Base-by-base conservation (phyloP, 2,888 invertebrate genomes). In the Diarsia rubi region DNA sequence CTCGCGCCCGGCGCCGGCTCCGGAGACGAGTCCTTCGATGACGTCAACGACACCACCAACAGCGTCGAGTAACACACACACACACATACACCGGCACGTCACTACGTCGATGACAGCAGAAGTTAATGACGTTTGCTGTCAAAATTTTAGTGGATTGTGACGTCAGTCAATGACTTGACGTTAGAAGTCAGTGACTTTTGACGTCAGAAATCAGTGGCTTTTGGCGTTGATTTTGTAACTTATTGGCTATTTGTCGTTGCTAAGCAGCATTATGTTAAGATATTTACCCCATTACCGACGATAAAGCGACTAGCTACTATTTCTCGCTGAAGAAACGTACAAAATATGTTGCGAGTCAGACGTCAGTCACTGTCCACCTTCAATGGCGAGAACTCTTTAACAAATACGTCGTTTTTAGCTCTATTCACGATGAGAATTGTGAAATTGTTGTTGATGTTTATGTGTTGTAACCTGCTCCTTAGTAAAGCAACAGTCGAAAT, bases 21-120 rank as follows among this genome's bases (percentile, higher is more conserved):
- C 63, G 98, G 98, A 14, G 98, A 98, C 93, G 98, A 98, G 93
- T 98, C 98, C 78, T 97, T 97, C 91, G 98, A 98, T 86, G 98
- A 98, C 94, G 97, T 93, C 91, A 96, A 98, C 93, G 98, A 98
- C 91, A 97, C 98, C 88, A 97, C 98, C 93, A 98, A 98, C 93
- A 98, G 98, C 90, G 98, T 98, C 89, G 98, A 98, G 90, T 96
- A 92, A 16, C 72, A 24, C 69, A 21, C 66, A 6, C 66, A 49
- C 37, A 12, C 19, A 47, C 65, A 14, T 64, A 31, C 42, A 16
- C 62, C 16, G 19, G 9, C 64, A 37, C 62, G n/a, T 14, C 66
- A 11, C 42, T 14, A n/a, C 52, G 63, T 45, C 70, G 16, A 1
- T 49, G 4, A 54, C 47, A n/a, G 21, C 66, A 19, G 0, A 6